Evolutionary conservation across 2,797 vertebrate genomes (phyloP), one percentile per base, ranked within the genome.

Genomic region (Myoxocephalus aenaeus): DNA sequence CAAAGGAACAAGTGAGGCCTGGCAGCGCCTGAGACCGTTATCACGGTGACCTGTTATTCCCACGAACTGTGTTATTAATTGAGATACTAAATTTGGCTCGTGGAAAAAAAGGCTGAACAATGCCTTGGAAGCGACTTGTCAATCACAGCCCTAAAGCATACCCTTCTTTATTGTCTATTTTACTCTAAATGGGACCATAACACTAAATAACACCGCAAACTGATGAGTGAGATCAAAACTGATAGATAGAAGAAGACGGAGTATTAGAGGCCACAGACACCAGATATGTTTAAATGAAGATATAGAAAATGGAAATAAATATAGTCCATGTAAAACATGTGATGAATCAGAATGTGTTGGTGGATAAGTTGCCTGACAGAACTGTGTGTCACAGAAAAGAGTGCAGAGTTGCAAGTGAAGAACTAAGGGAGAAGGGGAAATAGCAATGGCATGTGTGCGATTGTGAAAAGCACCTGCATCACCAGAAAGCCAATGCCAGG

Each of bases 401-500:
- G 32, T 27, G 54, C 22, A 5, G 53, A 67, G 38, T 22, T 53
- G 10, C 44, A n/a, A 40, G 1, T 50, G 29, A 75, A 50, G 13
- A 75, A 18, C 44, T 63, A 44, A 71, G 7, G 44, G n/a, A n/a
- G 38, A 20, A 27, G 25, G 42, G 32, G 65, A 75, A 64, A 73
- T 36, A 59, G 15, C 51, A 11, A 29, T 34, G 27, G 20, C 61
- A 62, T 75, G 61, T 50, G 29, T 62, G 58, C 8, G 20, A 57
- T 54, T 79, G 68, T 34, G 53, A 58, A 74, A 86, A 84, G 73
- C 86, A 91, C 89, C 88, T 90, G 88, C 72, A 58, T 71, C 67
- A 29, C 72, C 68, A 79, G 65, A 75, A 78, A 67, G 8, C 65
- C 63, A 48, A 38, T 48, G 76, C 57, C 81, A 53, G 80, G 65